Percentiles rank a stretch among this genome's conserved stretches.
phyloP scores from a whole-genome alignment of 2,113 vertebrate genomes.

The Aegotheles bennettii region DNA sequence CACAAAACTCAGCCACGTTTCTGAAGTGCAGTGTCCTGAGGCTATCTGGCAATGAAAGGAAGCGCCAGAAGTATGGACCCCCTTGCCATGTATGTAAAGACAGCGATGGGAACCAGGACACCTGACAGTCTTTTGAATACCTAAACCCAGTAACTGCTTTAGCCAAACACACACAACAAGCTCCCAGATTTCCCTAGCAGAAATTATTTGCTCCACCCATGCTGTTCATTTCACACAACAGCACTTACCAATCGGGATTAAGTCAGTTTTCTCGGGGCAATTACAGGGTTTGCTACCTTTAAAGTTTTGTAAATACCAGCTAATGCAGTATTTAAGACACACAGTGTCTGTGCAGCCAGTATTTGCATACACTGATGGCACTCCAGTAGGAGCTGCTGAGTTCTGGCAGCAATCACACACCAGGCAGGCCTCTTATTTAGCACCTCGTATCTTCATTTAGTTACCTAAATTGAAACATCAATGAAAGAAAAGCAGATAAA shows the following conservation, averaged over 20 bases:
- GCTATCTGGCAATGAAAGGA: neutral
- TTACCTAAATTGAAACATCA: neutral
- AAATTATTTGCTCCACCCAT: conserved; percentile 52
- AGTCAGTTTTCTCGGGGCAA: conserved; percentile 34
- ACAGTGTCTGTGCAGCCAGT: neutral
- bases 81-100: conserved; percentile 7
- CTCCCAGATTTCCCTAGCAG: conserved; percentile 42
- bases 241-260: neutral
- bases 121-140: neutral
- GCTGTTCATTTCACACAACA: conserved; percentile 1
- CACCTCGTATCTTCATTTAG: neutral
- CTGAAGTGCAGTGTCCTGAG: neutral
- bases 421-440: neutral
- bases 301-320: conserved; percentile 22
- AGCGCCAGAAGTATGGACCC: neutral
- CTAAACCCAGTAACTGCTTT: conserved; percentile 7
- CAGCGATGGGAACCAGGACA: conserved; percentile 25
- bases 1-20: neutral
- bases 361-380: neutral
- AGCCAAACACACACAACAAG: conserved; percentile 34
- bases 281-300: conserved; percentile 46
- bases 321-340: neutral
- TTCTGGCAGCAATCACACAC: neutral
- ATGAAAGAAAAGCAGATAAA: neutral
- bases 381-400: neutral